phyloP scores from a whole-genome alignment of 2,888 invertebrate species.

The Melieria crassipennis region DNA sequence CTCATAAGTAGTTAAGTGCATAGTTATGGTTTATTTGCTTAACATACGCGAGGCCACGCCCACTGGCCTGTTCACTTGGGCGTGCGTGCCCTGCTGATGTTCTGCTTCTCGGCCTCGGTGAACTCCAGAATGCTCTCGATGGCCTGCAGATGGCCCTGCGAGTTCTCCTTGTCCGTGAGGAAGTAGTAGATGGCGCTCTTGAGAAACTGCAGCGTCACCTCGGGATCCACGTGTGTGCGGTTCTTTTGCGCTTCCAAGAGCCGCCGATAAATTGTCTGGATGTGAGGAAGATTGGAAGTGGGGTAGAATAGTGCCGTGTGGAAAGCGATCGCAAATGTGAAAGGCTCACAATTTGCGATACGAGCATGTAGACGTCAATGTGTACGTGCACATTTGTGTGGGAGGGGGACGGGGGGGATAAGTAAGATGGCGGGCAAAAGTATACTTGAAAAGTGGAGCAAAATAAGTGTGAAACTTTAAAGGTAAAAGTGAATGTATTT shows the following conservation, averaged over 20 bases:
- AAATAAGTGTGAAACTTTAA: too few relatives aligned
- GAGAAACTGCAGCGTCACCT: slow-evolving; percentile 89
- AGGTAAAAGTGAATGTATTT: too few relatives aligned
- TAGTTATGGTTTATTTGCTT: background rate
- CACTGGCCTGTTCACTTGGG: slow-evolving; percentile 51
- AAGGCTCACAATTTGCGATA: too few relatives aligned
- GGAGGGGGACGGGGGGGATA: too few relatives aligned
- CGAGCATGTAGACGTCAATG: too few relatives aligned
- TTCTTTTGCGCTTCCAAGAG: slow-evolving; percentile 80
- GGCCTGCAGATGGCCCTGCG: slow-evolving; percentile 84
- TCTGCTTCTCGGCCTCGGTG: slow-evolving; percentile 81
- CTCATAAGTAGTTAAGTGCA: background rate
- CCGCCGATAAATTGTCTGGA: slow-evolving; percentile 85
- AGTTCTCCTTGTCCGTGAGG: slow-evolving; percentile 88
- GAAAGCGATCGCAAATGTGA: background rate
- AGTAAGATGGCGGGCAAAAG: too few relatives aligned
- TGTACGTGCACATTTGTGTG: too few relatives aligned
- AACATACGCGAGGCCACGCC: background rate
- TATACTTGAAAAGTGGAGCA: too few relatives aligned
- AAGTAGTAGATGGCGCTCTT: slow-evolving; percentile 95
- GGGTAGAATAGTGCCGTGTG: slow-evolving; percentile 6
- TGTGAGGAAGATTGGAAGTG: slow-evolving; percentile 43
- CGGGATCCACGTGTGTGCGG: slow-evolving; percentile 84
- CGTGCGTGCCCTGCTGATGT: slow-evolving; percentile 77
- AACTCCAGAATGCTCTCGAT: slow-evolving; percentile 93